These are phyloP conservation scores for Dicyema japonicum DNA, from an alignment of 1,140 invertebrate species.

Conservation along the genomic window DNA sequence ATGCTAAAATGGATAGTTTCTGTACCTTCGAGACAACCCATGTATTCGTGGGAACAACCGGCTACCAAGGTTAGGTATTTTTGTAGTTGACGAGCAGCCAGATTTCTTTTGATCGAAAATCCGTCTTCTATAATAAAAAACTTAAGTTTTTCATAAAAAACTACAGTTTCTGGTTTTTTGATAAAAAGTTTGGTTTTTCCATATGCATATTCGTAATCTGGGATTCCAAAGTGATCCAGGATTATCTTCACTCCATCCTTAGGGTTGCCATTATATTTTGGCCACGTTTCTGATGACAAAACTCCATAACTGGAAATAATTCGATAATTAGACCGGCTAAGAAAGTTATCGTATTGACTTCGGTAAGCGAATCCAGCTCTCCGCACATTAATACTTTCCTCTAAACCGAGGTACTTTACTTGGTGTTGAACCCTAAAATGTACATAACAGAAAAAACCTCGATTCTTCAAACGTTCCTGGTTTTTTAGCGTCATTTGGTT, in stretches of 20 bases:
- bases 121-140: not conserved
- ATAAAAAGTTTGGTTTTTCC: conserved; percentile 38
- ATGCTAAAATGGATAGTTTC: conserved; percentile 28
- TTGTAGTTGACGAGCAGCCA: not conserved
- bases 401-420: conserved; percentile 41
- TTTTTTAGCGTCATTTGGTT: conserved; percentile 39
- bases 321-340: conserved; percentile 27
- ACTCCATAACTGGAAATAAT: conserved; percentile 28
- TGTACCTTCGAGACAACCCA: conserved; percentile 33
- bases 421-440: conserved; percentile 42
- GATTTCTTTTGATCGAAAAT: conserved; percentile 1
- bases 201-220: conserved; percentile 32
- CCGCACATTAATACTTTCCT: conserved; percentile 68
- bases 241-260: conserved; percentile 28
- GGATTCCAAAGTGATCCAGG: conserved; percentile 28
- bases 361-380: conserved; percentile 63
- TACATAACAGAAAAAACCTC: conserved; percentile 8
- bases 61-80: not conserved
- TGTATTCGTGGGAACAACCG: conserved; percentile 39
- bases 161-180: conserved; percentile 38
- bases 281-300: conserved; percentile 34
- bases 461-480: conserved; percentile 35
- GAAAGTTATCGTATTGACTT: conserved; percentile 55
- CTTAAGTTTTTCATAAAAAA: conserved; percentile 6
- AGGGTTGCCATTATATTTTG: conserved; percentile 27